A percentile compares a stretch with the other conserved stretches of the same genome.
These are phyloP conservation scores for Philaethria dido DNA, from an alignment of 2,888 invertebrate genomes.

Conservation along the genomic window DNA sequence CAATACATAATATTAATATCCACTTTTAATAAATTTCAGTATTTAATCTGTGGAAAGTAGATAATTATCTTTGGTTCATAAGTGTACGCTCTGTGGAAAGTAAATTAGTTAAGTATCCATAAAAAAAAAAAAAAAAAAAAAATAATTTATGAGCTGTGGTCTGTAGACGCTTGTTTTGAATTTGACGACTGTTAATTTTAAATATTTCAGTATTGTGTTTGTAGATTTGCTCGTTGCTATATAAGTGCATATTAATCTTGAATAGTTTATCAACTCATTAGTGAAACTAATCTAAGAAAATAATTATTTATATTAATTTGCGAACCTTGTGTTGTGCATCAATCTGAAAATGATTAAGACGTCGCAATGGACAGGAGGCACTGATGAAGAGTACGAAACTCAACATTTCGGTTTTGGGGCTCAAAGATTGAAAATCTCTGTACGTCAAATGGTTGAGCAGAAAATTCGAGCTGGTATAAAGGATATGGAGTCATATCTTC, in stretches of 20 bases:
- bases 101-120: too few relatives aligned
- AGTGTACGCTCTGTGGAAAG: too few relatives aligned
- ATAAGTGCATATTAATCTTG: not conserved
- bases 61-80: not conserved
- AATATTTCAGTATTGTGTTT: not conserved
- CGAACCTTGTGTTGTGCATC: too few relatives aligned
- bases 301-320: too few relatives aligned
- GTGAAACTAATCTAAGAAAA: not conserved
- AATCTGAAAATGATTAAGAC: conserved; percentile 71
- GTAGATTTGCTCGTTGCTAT: too few relatives aligned
- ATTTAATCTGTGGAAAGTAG: not conserved
- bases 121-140: not conserved
- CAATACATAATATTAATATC: too few relatives aligned
- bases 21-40: too few relatives aligned
- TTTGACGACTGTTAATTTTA: conserved; percentile 8
- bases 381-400: conserved; percentile 78
- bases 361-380: conserved; percentile 68
- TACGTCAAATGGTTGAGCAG: conserved; percentile 75
- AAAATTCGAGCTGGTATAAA: conserved; percentile 71
- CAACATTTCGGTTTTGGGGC: conserved; percentile 78
- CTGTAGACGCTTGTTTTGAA: not conserved
- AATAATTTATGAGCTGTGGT: conserved; percentile 1
- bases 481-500: conserved; percentile 69
- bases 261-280: not conserved
- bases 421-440: conserved; percentile 72